Conservation (phyloP, 2,113 vertebrate genomes). For the Spea multiplicata region DNA sequence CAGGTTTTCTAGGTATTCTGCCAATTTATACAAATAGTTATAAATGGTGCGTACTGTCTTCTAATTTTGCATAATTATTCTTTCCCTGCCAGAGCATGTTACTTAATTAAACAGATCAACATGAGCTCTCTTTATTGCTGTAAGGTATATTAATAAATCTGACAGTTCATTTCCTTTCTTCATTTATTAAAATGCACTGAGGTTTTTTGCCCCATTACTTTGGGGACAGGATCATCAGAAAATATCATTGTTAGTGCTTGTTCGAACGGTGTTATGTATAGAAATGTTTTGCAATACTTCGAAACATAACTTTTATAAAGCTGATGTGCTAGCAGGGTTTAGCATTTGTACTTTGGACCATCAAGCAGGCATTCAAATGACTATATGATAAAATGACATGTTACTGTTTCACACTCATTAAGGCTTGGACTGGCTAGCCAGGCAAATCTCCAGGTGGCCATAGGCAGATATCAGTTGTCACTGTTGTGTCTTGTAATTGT, state of each 20-base stretch:
- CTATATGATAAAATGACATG: too few relatives aligned
- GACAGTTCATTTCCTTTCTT: background rate
- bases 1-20: background rate
- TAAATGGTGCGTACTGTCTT: background rate
- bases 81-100: background rate
- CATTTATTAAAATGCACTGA: background rate
- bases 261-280: too few relatives aligned
- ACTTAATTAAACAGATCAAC: constrained; percentile 1
- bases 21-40: background rate
- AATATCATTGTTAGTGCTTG: background rate
- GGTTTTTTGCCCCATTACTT: background rate
- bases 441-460: too few relatives aligned
- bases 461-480: too few relatives aligned
- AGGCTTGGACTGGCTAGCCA: too few relatives aligned
- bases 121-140: background rate
- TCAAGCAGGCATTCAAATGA: too few relatives aligned
- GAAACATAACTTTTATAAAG: too few relatives aligned
- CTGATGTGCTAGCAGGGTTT: too few relatives aligned
- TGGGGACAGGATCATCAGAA: background rate
- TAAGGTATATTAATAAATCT: background rate
- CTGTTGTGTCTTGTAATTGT: too few relatives aligned
- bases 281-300: too few relatives aligned
- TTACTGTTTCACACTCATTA: too few relatives aligned
- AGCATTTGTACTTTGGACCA: too few relatives aligned
- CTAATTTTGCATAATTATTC: background rate